These are phyloP conservation scores for Parasteatoda tepidariorum DNA, from an alignment of 1,140 invertebrate genomes.

Conservation along the genomic window DNA sequence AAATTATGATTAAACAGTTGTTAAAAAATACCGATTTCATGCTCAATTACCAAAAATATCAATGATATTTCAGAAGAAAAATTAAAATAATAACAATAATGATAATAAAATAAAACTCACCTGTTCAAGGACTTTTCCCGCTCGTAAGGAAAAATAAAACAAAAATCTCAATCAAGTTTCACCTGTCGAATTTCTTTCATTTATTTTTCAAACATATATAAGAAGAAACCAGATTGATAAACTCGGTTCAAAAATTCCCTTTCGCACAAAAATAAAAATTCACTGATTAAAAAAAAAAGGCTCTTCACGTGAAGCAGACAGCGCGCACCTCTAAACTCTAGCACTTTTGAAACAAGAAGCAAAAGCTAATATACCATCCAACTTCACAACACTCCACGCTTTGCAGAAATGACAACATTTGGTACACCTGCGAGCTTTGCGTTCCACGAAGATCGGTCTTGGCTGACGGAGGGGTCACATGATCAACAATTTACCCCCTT, in stretches of 20 bases:
- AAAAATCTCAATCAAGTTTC: background rate
- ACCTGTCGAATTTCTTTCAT: background rate
- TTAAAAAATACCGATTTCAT: too few species aligned
- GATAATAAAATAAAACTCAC: background rate
- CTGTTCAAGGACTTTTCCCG: background rate
- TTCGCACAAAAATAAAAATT: background rate
- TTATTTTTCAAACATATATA: background rate
- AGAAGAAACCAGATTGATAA: background rate
- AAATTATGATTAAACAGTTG: too few species aligned
- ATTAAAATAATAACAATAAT: background rate
- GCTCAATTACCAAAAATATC: too few species aligned
- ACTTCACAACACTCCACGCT: background rate
- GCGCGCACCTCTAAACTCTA: background rate
- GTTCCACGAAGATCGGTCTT: slow-evolving; percentile 8
- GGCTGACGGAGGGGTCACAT: slow-evolving; percentile 21
- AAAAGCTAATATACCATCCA: background rate
- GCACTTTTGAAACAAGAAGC: background rate
- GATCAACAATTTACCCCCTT: background rate
- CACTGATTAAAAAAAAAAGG: background rate
- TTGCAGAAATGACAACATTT: slow-evolving; percentile 18
- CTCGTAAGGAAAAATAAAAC: background rate
- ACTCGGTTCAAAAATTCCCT: background rate
- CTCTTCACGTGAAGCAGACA: background rate
- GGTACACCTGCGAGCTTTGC: slow-evolving; percentile 19
- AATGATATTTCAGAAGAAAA: background rate